Conservation (phyloP, 2,888 invertebrate species). For the Tubulanus polymorphus region DNA sequence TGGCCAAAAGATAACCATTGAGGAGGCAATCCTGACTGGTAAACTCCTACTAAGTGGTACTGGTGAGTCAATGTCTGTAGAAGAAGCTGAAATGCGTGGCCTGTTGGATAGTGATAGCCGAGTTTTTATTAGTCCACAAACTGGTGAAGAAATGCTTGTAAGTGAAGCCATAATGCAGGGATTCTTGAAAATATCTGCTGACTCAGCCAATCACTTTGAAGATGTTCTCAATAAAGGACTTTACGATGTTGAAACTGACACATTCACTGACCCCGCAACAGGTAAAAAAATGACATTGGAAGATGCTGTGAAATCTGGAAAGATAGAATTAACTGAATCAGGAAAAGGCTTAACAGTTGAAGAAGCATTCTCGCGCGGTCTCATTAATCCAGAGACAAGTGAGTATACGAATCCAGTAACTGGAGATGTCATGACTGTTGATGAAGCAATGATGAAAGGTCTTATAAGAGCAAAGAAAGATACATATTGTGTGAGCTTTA, state of each 20-base stretch:
- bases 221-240: constrained; percentile 74
- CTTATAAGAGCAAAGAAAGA: background rate
- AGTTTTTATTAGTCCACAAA: constrained; percentile 17
- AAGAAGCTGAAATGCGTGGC: constrained; percentile 13
- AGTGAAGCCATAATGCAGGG: constrained; percentile 79
- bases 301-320: constrained; percentile 37
- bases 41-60: constrained; percentile 18
- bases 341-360: constrained; percentile 33
- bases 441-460: constrained; percentile 60
- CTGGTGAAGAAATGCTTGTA: constrained; percentile 58
- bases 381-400: constrained; percentile 75
- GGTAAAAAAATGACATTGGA: constrained; percentile 39
- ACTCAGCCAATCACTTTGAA: constrained; percentile 54
- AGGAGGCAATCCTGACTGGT: constrained; percentile 64
- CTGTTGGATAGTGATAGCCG: constrained; percentile 17
- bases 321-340: background rate
- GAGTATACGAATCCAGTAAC: constrained; percentile 64
- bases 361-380: constrained; percentile 55
- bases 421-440: constrained; percentile 64
- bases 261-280: constrained; percentile 13
- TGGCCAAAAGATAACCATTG: constrained; percentile 64
- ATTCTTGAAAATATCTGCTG: constrained; percentile 50
- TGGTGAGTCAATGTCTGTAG: constrained; percentile 43
- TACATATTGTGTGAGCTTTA: background rate
- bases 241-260: constrained; percentile 59